Conservation (phyloP, 2,888 invertebrate species). For the Miltochrista miniata region DNA sequence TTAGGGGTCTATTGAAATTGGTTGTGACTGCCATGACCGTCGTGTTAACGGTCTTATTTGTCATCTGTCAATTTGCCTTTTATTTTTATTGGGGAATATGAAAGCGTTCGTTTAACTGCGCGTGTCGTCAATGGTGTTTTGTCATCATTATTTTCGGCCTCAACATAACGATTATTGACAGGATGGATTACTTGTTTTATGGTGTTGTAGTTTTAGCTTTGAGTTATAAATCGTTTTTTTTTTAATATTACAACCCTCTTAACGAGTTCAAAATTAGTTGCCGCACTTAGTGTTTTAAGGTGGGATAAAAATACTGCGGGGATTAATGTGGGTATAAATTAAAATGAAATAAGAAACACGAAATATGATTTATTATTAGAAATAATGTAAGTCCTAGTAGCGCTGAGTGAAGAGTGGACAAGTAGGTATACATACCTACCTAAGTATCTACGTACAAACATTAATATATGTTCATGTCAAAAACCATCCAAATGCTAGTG, state of each 20-base stretch:
- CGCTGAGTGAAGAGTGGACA: too few species aligned
- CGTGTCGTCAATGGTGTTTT: conserved; percentile 69
- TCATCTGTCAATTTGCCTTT: conserved; percentile 82
- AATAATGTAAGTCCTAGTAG: too few species aligned
- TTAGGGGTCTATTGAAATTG: conserved; percentile 47
- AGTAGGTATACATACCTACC: too few species aligned
- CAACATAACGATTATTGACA: conserved; percentile 75
- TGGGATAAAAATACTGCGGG: too few species aligned
- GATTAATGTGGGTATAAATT: too few species aligned
- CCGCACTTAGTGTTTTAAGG: too few species aligned
- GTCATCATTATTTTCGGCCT: conserved; percentile 77
- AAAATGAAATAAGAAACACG: too few species aligned
- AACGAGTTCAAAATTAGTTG: too few species aligned
- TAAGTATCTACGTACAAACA: too few species aligned
- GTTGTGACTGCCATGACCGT: conserved; percentile 60
- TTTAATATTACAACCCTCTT: conserved; percentile 1
- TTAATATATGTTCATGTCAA: too few species aligned
- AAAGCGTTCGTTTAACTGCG: conserved; percentile 73
- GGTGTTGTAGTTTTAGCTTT: conserved; percentile 18
- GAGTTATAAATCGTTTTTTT: conserved; percentile 19
- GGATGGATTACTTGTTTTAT: conserved; percentile 43
- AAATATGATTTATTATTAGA: too few species aligned
- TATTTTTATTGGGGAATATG: conserved; percentile 77
- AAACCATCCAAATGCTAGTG: too few species aligned
- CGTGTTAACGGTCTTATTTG: conserved; percentile 80